phyloP scores from a whole-genome alignment of 2,113 vertebrate genomes.

The Pundamilia nyererei region DNA sequence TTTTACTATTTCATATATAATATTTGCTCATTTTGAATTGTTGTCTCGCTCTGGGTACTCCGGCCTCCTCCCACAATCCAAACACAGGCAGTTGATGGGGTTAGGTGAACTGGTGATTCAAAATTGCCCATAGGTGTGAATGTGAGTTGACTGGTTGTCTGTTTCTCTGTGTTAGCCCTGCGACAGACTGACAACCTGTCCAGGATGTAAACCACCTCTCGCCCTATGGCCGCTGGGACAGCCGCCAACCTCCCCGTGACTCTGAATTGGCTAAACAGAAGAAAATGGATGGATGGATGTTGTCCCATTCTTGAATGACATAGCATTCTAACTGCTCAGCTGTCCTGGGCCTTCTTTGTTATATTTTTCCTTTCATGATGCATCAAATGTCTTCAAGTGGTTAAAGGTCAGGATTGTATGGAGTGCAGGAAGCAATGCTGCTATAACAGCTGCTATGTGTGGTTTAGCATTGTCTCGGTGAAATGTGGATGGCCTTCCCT shows the following conservation, averaged over 20 bases:
- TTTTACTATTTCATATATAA: not conserved
- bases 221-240: not conserved
- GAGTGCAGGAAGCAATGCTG: not conserved
- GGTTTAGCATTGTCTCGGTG: not conserved
- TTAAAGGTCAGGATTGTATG: not conserved
- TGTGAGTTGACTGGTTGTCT: not conserved
- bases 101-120: not conserved
- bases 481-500: not conserved
- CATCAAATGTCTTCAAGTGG: not conserved
- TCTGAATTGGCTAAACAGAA: not conserved
- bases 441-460: too few species aligned
- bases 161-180: not conserved
- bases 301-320: not conserved
- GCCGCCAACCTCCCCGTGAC: not conserved
- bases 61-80: not conserved
- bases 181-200: not conserved
- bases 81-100: not conserved
- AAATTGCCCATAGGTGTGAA: not conserved
- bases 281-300: not conserved
- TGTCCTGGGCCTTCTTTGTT: not conserved
- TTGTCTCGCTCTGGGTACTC: not conserved
- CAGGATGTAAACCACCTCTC: not conserved
- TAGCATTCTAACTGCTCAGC: not conserved
- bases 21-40: not conserved
- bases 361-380: not conserved